Percentiles rank a stretch among this genome's conserved stretches.
These are phyloP conservation scores for Gnathonemus longibarbis DNA, from an alignment of 2,113 vertebrate species.

Conservation along the genomic window DNA sequence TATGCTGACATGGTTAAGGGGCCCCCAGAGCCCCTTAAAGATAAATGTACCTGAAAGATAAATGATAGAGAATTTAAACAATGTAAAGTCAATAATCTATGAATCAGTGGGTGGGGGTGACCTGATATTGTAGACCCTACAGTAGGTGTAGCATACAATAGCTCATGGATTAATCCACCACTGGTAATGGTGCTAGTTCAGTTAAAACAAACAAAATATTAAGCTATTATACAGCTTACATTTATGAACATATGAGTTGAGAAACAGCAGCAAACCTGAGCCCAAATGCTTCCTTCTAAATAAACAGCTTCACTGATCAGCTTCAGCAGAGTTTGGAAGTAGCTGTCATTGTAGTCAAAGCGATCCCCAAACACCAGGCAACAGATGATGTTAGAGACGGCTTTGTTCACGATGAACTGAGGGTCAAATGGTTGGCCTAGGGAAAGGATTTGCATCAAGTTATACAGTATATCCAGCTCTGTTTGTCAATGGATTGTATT, in stretches of 20 bases:
- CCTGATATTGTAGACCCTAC: too few species aligned
- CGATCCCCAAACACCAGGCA: constrained; percentile 65
- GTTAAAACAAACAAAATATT: neutral
- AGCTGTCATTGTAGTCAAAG: constrained; percentile 55
- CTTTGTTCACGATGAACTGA: constrained; percentile 59
- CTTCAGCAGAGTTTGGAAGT: neutral
- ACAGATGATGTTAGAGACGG: constrained; percentile 69
- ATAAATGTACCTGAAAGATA: neutral
- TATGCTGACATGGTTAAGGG: neutral
- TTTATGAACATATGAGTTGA: neutral
- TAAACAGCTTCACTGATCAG: neutral
- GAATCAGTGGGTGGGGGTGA: too few species aligned
- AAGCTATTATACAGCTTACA: neutral
- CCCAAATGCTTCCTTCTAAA: constrained; percentile 21
- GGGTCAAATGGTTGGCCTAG: constrained; percentile 66
- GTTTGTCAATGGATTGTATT: neutral
- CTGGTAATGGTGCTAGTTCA: neutral
- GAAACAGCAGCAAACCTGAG: constrained; percentile 43
- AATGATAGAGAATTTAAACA: neutral
- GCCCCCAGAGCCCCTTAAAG: neutral
- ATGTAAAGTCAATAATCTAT: too few species aligned
- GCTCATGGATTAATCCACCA: neutral
- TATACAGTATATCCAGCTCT: neutral
- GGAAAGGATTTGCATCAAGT: neutral
- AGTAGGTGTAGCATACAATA: too few species aligned